Percentiles rank a stretch among this genome's conserved stretches.
These are phyloP conservation scores for Balearica regulorum DNA, from an alignment of 2,797 vertebrate genomes.

Conservation along the genomic window DNA sequence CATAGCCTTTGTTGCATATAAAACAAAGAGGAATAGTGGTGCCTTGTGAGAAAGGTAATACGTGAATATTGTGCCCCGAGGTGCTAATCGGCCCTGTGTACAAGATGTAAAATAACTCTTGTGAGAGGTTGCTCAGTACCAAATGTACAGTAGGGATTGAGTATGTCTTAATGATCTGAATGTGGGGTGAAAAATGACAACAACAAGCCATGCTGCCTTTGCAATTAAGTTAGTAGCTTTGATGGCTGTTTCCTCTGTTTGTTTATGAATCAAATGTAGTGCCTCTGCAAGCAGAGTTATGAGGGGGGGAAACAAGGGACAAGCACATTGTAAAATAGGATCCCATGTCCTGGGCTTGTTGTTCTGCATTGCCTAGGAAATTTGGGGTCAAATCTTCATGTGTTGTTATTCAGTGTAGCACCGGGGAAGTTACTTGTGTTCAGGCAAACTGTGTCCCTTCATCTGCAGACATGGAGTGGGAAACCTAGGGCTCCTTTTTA, in stretches of 20 bases:
- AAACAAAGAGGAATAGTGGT: constrained; percentile 11
- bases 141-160: background rate
- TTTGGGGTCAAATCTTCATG: background rate
- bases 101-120: background rate
- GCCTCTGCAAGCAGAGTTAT: background rate
- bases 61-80: background rate
- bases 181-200: background rate
- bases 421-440: background rate
- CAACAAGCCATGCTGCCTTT: background rate
- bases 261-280: background rate
- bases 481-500: background rate
- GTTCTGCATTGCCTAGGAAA: background rate
- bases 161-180: background rate
- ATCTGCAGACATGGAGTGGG: background rate
- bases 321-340: background rate
- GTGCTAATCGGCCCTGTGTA: background rate
- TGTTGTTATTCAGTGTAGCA: background rate
- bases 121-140: background rate
- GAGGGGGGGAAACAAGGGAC: rapidly evolving
- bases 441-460: background rate
- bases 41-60: background rate
- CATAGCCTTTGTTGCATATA: background rate
- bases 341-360: background rate
- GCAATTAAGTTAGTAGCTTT: background rate
- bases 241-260: background rate